phyloP scores from a whole-genome alignment of 2,113 vertebrate genomes.

The Cavia aperea region DNA sequence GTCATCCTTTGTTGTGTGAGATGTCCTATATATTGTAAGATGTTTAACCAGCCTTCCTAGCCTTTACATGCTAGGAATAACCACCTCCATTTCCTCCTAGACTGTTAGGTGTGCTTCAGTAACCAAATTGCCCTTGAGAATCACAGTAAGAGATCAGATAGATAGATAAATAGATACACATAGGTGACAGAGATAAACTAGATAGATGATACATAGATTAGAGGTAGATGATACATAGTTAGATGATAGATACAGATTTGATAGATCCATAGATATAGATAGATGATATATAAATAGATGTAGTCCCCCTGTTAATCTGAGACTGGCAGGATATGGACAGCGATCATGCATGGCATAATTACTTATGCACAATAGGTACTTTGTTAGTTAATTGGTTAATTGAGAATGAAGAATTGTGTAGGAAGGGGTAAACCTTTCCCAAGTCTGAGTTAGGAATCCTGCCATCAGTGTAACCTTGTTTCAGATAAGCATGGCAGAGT shows the following conservation, averaged over 20 bases:
- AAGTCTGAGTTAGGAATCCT: background rate
- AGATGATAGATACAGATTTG: background rate
- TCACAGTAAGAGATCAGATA: background rate
- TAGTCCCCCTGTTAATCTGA: background rate
- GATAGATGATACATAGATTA: background rate
- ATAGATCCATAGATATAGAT: background rate
- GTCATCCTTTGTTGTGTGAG: background rate
- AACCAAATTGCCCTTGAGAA: background rate
- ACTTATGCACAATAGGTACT: background rate
- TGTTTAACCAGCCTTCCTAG: background rate
- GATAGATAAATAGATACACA: background rate
- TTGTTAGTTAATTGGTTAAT: background rate
- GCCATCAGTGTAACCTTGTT: background rate
- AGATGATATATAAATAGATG: no score
- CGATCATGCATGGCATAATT: background rate
- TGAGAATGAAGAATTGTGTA: background rate
- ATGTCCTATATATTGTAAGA: background rate
- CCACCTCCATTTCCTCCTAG: background rate
- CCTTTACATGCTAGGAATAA: background rate
- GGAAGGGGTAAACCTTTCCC: background rate
- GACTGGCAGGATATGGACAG: background rate
- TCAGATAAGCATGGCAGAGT: background rate
- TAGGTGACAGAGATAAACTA: background rate
- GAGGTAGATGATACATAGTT: background rate
- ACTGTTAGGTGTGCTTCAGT: background rate